These are phyloP conservation scores for Arothron firmamentum DNA, from an alignment of 2,113 vertebrate species.

Conservation along the genomic window DNA sequence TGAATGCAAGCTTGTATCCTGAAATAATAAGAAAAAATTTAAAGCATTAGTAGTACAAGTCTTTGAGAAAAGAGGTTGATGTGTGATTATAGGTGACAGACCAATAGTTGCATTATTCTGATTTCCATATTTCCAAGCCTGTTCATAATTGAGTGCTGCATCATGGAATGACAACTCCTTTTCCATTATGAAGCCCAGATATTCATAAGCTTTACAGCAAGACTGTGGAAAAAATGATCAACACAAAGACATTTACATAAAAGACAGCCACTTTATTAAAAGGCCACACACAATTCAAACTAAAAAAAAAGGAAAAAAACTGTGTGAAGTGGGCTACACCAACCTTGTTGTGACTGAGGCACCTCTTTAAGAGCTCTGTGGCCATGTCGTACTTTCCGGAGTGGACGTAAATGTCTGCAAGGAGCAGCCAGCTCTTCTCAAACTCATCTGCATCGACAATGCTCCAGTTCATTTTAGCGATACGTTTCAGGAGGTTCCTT, in stretches of 20 bases:
- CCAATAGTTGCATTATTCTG: constrained; percentile 87
- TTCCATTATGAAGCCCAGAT: constrained; percentile 97
- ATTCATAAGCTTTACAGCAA: constrained; percentile 96
- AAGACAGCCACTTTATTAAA: background rate
- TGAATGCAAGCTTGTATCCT: constrained; percentile 98
- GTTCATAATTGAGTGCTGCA: constrained; percentile 90
- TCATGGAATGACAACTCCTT: constrained; percentile 94
- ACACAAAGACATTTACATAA: constrained; percentile 15
- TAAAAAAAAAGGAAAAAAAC: background rate
- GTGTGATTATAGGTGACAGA: constrained; percentile 52
- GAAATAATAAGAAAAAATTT: constrained; percentile 44
- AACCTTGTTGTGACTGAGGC: constrained; percentile 91
- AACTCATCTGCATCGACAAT: constrained; percentile 92
- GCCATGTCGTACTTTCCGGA: constrained; percentile 96
- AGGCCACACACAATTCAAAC: background rate
- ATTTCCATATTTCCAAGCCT: constrained; percentile 95
- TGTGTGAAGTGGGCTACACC: background rate
- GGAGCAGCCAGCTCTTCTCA: constrained; percentile 96
- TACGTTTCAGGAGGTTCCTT: constrained; percentile 92
- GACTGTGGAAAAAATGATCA: constrained; percentile 77
- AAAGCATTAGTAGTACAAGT: constrained; percentile 10
- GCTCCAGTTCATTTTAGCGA: constrained; percentile 97
- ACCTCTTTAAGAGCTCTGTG: constrained; percentile 86
- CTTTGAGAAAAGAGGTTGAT: constrained; percentile 4
- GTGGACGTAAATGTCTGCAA: constrained; percentile 97